A percentile compares a stretch with the other conserved stretches of the same genome.
Conservation (phyloP, 1,140 invertebrate species). For the Eupristina koningsbergeri region DNA sequence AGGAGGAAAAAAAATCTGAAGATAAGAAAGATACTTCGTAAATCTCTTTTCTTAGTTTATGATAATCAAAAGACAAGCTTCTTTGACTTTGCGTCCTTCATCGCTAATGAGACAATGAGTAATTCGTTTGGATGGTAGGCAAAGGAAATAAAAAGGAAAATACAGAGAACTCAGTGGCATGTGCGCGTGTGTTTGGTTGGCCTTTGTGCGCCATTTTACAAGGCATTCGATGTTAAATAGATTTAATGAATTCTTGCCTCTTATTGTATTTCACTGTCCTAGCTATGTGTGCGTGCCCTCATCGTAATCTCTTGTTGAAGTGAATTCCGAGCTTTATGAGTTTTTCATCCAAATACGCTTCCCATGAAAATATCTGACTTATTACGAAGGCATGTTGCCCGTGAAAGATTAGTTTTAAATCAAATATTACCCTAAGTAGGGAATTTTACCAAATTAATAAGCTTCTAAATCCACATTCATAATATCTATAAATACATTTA, state of each 20-base stretch:
- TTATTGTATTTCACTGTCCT: conserved; percentile 27
- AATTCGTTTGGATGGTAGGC: neutral
- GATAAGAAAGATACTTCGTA: neutral
- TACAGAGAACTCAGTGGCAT: neutral
- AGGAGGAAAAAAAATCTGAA: neutral
- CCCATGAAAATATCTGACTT: neutral
- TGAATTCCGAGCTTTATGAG: conserved; percentile 38
- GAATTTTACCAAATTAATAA: neutral
- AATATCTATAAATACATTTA: too few species aligned
- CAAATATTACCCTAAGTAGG: neutral
- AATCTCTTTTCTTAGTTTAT: neutral
- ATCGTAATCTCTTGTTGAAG: neutral
- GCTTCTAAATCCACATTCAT: too few species aligned
- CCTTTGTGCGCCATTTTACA: neutral
- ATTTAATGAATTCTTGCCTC: conserved; percentile 40
- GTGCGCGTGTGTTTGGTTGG: neutral
- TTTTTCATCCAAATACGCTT: conserved; percentile 28
- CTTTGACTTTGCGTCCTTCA: conserved; percentile 16
- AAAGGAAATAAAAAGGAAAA: neutral
- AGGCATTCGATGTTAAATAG: conserved; percentile 29
- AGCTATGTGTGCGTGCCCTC: neutral
- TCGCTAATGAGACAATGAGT: conserved; percentile 35
- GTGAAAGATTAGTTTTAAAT: conserved; percentile 19
- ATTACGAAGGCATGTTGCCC: neutral
- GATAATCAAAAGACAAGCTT: conserved; percentile 38